A percentile compares a stretch with the other conserved stretches of the same genome.
Evolutionary conservation across 2,113 vertebrate species (phyloP).

Genomic region (Myiagra hebetior): DNA sequence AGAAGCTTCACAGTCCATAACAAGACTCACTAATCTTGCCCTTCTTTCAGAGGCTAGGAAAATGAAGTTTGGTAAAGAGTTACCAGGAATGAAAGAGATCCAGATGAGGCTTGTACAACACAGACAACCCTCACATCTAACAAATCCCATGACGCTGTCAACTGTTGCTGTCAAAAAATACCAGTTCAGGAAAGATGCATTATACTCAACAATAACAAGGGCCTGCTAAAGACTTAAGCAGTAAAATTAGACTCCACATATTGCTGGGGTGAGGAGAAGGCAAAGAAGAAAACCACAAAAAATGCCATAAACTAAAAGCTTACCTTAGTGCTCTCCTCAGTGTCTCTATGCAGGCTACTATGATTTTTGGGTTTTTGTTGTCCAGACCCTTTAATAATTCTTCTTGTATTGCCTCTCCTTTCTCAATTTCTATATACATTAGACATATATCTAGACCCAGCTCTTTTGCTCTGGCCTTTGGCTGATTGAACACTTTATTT

Average conservation of each 20-base stretch:
- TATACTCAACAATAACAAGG: background rate
- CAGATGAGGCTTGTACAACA: background rate
- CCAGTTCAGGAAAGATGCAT: background rate
- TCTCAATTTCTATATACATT: constrained; percentile 96
- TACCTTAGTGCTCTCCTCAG: constrained; percentile 91
- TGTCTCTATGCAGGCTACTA: constrained; percentile 90
- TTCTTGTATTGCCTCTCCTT: constrained; percentile 91
- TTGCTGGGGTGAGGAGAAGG: background rate
- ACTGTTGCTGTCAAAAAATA: background rate
- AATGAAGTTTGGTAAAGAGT: background rate
- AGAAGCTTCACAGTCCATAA: background rate
- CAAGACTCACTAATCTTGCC: background rate
- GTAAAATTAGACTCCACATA: background rate
- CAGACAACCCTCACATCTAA: background rate
- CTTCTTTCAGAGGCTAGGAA: background rate
- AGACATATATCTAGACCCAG: constrained; percentile 92
- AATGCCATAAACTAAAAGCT: background rate
- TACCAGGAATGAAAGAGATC: background rate
- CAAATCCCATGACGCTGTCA: background rate
- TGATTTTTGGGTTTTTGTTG: constrained; percentile 96
- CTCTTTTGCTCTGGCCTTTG: constrained; percentile 95
- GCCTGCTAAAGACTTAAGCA: background rate
- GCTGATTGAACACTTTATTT: constrained; percentile 98
- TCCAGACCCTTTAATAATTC: constrained; percentile 95
- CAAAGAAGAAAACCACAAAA: background rate